phyloP scores from a whole-genome alignment of 2,113 vertebrate genomes.

The Odocoileus hemionus region DNA sequence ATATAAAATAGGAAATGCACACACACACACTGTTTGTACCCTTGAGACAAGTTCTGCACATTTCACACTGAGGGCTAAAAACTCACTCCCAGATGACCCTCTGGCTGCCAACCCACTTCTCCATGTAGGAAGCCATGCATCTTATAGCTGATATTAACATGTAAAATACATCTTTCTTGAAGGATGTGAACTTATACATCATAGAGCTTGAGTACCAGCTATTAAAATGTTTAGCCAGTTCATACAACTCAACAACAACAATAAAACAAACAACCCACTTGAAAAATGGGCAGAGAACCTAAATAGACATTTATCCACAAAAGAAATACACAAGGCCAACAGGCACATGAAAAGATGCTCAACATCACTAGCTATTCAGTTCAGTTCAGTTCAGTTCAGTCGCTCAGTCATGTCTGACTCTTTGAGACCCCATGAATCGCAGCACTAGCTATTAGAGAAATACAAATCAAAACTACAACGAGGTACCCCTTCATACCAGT shows the following conservation, averaged over 20 bases:
- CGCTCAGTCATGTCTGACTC: accelerated
- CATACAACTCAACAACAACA: background rate
- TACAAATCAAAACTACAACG: background rate
- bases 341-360: background rate
- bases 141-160: background rate
- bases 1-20: background rate
- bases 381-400: background rate
- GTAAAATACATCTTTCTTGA: background rate
- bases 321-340: background rate
- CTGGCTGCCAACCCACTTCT: background rate
- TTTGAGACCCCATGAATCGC: background rate
- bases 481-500: background rate
- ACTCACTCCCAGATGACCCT: background rate
- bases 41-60: background rate
- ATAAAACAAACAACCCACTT: background rate
- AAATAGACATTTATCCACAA: background rate
- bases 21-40: background rate
- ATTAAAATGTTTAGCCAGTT: background rate
- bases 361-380: background rate
- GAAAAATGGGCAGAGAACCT: background rate
- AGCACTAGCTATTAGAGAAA: background rate
- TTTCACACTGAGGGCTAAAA: background rate
- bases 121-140: background rate
- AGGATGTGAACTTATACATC: background rate
- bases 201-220: background rate